These are phyloP conservation scores for Phodopus roborovskii DNA, from an alignment of 2,113 vertebrate species.

Conservation along the genomic window DNA sequence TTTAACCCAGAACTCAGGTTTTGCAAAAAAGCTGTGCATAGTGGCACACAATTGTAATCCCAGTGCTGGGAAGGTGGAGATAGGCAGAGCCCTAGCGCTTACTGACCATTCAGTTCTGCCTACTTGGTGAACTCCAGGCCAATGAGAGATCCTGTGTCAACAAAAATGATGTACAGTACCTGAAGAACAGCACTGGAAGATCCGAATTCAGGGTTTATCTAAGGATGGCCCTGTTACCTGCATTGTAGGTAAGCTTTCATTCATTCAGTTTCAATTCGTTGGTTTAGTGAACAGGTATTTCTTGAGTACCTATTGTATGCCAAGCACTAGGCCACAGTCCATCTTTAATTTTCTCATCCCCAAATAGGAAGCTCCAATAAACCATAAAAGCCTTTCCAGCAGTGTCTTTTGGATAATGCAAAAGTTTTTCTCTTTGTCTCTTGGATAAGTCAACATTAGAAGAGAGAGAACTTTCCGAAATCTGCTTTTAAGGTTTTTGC, in stretches of 20 bases:
- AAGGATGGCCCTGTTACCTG: neutral
- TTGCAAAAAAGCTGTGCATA: neutral
- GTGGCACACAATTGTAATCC: too few species aligned
- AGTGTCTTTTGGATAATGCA: conserved; percentile 11
- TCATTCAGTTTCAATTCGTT: neutral
- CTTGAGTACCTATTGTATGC: conserved; percentile 7
- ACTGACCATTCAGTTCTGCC: too few species aligned
- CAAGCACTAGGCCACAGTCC: neutral
- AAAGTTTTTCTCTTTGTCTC: conserved; percentile 49
- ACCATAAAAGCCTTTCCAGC: conserved; percentile 23
- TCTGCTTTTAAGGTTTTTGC: conserved; percentile 41
- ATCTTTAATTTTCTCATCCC: conserved; percentile 31
- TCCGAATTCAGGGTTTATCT: neutral
- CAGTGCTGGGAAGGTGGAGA: too few species aligned
- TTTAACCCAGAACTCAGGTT: neutral
- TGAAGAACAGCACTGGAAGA: neutral
- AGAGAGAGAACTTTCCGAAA: conserved; percentile 48
- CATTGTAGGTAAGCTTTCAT: neutral
- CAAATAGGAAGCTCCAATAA: conserved; percentile 11
- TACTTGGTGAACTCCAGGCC: neutral
- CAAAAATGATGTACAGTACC: neutral
- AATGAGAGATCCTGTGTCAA: neutral
- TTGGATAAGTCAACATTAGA: conserved; percentile 32
- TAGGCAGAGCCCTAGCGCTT: too few species aligned
- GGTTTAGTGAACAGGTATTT: conserved; percentile 17